Conservation (phyloP, 2,113 vertebrate species). For the Atherinomorus stipes region DNA sequence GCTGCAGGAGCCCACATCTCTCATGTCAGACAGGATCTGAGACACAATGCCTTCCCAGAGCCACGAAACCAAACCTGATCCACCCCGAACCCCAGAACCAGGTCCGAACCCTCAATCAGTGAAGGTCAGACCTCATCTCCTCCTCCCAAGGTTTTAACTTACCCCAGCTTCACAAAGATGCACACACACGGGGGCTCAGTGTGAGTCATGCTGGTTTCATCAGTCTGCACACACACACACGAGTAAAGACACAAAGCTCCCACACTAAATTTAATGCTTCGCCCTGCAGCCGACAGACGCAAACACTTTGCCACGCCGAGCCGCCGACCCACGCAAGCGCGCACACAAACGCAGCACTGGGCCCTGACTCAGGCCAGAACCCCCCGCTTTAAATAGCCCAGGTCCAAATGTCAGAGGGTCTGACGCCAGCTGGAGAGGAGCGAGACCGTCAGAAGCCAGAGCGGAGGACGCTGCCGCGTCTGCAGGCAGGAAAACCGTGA, state of each 20-base stretch:
- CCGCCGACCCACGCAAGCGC: no score
- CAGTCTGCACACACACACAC: slow-evolving; percentile 30
- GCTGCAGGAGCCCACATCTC: slow-evolving; percentile 42
- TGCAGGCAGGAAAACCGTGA: neutral
- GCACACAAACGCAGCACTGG: slow-evolving; percentile 1
- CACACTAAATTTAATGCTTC: slow-evolving; percentile 42
- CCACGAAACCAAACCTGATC: neutral
- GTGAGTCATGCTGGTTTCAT: slow-evolving; percentile 50
- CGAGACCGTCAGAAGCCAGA: slow-evolving; percentile 1
- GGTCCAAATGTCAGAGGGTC: slow-evolving; percentile 50
- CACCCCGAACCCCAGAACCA: neutral
- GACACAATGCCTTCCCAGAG: neutral
- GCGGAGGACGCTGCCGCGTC: slow-evolving; percentile 14
- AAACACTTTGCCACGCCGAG: neutral
- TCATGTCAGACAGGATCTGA: neutral
- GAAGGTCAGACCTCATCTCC: neutral
- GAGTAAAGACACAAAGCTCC: slow-evolving; percentile 44
- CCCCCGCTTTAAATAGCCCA: slow-evolving; percentile 33
- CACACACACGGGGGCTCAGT: neutral
- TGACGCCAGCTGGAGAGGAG: slow-evolving; percentile 44
- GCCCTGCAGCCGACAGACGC: slow-evolving; percentile 22
- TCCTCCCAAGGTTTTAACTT: rapidly evolving
- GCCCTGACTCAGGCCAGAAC: slow-evolving; percentile 52
- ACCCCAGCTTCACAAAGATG: slow-evolving; percentile 4
- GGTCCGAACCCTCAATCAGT: neutral